Percentiles rank a stretch among this genome's conserved stretches.
Evolutionary conservation across 2,888 invertebrate genomes (phyloP).

Genomic region (Automeris io): DNA sequence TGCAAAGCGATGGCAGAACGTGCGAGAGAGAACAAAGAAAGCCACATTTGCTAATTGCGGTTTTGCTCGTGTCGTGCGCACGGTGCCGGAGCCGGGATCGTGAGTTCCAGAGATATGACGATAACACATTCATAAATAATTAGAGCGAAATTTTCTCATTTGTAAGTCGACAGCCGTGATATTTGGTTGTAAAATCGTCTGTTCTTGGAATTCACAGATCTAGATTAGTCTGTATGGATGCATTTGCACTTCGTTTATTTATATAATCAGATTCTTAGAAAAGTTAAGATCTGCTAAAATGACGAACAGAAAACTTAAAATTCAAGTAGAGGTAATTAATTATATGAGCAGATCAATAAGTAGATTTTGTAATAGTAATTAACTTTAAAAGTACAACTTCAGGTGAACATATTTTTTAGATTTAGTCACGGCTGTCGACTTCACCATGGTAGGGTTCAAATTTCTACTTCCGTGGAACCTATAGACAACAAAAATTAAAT

Average conservation of each 20-base stretch:
- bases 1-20: conserved; percentile 58
- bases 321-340: too few relatives aligned
- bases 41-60: conserved; percentile 76
- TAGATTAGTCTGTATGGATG: conserved; percentile 66
- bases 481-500: conserved; percentile 62
- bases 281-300: conserved; percentile 4
- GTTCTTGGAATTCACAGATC: conserved; percentile 68
- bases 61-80: conserved; percentile 75
- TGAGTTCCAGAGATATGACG: conserved; percentile 73
- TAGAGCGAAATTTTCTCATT: conserved; percentile 78
- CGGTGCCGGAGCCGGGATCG: conserved; percentile 72
- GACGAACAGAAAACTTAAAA: too few relatives aligned
- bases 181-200: conserved; percentile 68
- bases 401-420: conserved; percentile 43
- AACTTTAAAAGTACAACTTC: conserved; percentile 18
- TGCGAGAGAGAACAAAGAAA: conserved; percentile 76
- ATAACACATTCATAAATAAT: conserved; percentile 78
- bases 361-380: conserved; percentile 12
- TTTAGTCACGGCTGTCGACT: conserved; percentile 61
- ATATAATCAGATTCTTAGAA: conserved; percentile 14
- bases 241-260: conserved; percentile 60
- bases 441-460: conserved; percentile 60
- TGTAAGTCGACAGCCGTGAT: conserved; percentile 76
- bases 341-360: too few relatives aligned
- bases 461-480: conserved; percentile 65